Evolutionary conservation across 2,797 vertebrate species (phyloP).

Genomic region (Sebastes hubbsi): DNA sequence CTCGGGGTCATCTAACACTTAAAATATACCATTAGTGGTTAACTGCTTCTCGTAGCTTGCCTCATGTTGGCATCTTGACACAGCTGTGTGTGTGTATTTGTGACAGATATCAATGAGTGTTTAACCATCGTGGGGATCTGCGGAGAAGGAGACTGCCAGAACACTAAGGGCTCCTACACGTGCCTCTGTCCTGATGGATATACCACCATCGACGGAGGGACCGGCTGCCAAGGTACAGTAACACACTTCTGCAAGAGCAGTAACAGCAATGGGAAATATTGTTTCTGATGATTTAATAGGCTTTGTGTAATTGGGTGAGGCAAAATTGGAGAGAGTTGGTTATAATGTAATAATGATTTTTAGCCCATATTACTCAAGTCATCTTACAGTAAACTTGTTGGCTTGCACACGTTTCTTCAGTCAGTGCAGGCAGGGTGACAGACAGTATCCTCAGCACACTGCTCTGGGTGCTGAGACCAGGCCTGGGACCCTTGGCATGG

Average conservation of each 20-base stretch:
- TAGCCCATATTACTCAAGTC: conserved; percentile 7
- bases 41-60: conserved; percentile 18
- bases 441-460: conserved; percentile 21
- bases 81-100: conserved; percentile 43
- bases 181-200: conserved; percentile 88
- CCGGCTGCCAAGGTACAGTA: conserved; percentile 84
- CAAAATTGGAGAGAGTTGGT: conserved; percentile 26
- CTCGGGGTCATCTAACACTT: background rate
- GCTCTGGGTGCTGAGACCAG: conserved; percentile 28
- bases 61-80: conserved; percentile 38
- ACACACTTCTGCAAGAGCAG: conserved; percentile 28
- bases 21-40: conserved; percentile 29
- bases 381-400: conserved; percentile 19
- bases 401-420: background rate
- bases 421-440: conserved; percentile 22
- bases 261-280: conserved; percentile 5
- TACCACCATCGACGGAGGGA: conserved; percentile 58
- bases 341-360: conserved; percentile 28
- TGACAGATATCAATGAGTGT: conserved; percentile 88
- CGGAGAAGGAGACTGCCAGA: conserved; percentile 86
- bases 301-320: conserved; percentile 53
- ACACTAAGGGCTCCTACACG: conserved; percentile 87
- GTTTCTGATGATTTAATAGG: conserved; percentile 28
- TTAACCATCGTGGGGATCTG: conserved; percentile 77
- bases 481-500: conserved; percentile 45